Base-by-base conservation (phyloP, 2,113 vertebrate genomes). In the Corvus moneduloides region DNA sequence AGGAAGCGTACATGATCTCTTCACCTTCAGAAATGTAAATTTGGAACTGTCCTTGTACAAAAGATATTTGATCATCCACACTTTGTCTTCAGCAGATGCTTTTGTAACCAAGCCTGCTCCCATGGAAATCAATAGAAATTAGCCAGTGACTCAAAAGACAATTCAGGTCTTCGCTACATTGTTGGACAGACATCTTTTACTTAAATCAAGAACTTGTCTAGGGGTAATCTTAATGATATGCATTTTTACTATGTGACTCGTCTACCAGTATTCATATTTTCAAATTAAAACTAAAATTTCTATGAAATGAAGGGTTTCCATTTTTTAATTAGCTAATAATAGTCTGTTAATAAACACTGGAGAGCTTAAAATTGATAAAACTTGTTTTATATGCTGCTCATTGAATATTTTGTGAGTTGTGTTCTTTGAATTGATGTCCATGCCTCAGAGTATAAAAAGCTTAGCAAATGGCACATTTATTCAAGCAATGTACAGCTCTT, bases 101-200 rank as follows among this genome's bases (percentile, higher is more conserved):
- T 95, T 76, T 68, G 87, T 75, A 72, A 41, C 66, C 62, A 89
- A 82, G 62, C n/a, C 74, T 66, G 41, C 66, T 95, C 26, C 77
- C 87, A 93, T 46, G 78, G 81, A 76, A 91, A 93, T 92, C 52
- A 82, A 78, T 24, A 67, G 64, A 87, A 90, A 63, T 82, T 75
- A 87, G 33, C 39, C 61, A 93, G 30, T 52, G 64, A 63, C 27
- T 89, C 73, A 72, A 33, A 78, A 19, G 22, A 79, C 33, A 82
- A 35, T 10, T 18, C 33, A 75, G 32, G 24, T 59, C 49, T 78
- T 86, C n/a, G 28, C n/a, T 71, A 37, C 1, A 4, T 87, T 93
- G 9, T 56, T 94, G 79, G 66, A 78, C 87, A 95, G 81, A 79
- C 27, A 86, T 68, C 74, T 88, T 96, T 96, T 96, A 79, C 41